Percentiles rank a stretch among this genome's conserved stretches.
Evolutionary conservation across 2,113 vertebrate genomes (phyloP).

Genomic region (Echinops telfairi): DNA sequence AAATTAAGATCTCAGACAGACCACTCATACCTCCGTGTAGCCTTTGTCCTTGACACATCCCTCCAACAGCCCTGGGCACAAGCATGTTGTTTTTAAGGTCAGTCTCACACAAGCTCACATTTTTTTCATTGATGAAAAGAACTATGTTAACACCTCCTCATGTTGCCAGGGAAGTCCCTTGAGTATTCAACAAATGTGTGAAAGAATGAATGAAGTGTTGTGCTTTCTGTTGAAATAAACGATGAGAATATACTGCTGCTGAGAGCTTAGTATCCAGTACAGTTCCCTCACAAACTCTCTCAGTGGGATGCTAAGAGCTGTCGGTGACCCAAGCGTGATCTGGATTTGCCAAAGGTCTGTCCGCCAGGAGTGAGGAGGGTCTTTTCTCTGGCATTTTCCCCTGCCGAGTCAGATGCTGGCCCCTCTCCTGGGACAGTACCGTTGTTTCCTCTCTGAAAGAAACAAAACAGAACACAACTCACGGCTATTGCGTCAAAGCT

Average conservation of each 20-base stretch:
- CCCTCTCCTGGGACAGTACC: neutral
- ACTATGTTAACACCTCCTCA: neutral
- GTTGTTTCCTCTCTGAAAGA: neutral
- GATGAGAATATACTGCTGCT: neutral
- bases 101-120: neutral
- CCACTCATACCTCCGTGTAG: too few species aligned
- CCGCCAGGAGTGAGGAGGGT: neutral
- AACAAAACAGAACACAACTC: neutral
- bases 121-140: neutral
- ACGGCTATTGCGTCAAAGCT: too few species aligned
- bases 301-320: neutral
- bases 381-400: neutral
- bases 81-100: neutral
- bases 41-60: neutral
- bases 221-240: constrained; percentile 5
- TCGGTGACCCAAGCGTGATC: neutral
- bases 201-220: neutral
- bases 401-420: neutral
- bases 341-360: neutral
- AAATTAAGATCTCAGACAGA: neutral
- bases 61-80: neutral
- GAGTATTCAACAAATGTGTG: neutral
- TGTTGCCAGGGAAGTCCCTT: neutral
- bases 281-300: neutral
- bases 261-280: neutral